phyloP scores from a whole-genome alignment of 1,140 invertebrate species.

The Apis dorsata region DNA sequence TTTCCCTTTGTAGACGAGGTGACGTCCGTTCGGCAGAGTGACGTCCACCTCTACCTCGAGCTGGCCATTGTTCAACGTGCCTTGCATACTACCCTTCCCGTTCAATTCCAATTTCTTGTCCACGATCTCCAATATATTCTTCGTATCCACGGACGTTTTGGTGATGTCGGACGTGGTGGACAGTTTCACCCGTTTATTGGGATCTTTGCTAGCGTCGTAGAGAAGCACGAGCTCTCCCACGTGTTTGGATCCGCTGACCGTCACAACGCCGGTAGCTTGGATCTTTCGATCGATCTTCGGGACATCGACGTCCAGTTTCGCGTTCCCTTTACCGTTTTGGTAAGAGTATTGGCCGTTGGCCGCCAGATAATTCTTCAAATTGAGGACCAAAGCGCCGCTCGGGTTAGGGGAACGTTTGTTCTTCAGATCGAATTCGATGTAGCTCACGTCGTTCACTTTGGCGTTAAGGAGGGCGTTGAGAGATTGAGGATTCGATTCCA shows the following conservation, averaged over 20 bases:
- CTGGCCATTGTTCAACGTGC: conserved; percentile 75
- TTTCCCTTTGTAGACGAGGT: conserved; percentile 79
- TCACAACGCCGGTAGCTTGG: conserved; percentile 81
- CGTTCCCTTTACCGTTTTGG: conserved; percentile 76
- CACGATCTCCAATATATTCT: conserved; percentile 82
- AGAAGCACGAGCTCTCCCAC: conserved; percentile 82
- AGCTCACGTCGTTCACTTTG: conserved; percentile 76
- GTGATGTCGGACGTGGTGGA: conserved; percentile 82
- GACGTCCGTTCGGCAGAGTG: conserved; percentile 81
- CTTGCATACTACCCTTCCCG: conserved; percentile 77
- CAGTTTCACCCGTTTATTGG: conserved; percentile 83
- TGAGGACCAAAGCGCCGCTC: conserved; percentile 71
- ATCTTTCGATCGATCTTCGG: conserved; percentile 82
- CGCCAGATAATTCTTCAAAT: conserved; percentile 75
- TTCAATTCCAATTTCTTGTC: conserved; percentile 82
- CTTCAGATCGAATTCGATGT: conserved; percentile 81
- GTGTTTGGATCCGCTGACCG: conserved; percentile 81
- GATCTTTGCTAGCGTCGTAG: conserved; percentile 86
- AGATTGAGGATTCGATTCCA: conserved; percentile 78
- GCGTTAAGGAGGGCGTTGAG: conserved; percentile 81
- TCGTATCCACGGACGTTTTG: conserved; percentile 83
- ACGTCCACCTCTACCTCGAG: conserved; percentile 79
- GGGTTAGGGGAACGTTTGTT: conserved; percentile 63
- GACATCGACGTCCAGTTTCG: conserved; percentile 76
- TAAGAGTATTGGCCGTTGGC: conserved; percentile 71